Evolutionary conservation across 2,888 invertebrate genomes (phyloP).

Genomic region (Ormia ochracea): DNA sequence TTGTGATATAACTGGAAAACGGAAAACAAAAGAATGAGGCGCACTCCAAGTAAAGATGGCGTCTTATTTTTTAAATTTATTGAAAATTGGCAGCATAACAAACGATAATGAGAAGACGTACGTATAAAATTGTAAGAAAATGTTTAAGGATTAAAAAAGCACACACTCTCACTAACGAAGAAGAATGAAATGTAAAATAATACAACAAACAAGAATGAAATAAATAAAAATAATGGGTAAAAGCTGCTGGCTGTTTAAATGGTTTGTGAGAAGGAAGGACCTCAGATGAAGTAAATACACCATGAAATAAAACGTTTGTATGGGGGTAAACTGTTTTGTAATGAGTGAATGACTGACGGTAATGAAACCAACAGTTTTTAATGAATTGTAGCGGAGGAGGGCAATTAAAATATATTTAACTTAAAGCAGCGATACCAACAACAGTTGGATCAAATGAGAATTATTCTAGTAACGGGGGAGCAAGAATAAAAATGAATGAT

Average conservation of each 20-base stretch:
- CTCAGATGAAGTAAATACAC: neutral
- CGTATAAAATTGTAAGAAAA: constrained; percentile 49
- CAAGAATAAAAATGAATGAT: constrained; percentile 48
- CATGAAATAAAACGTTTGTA: neutral
- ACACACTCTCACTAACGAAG: neutral
- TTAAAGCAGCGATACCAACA: constrained; percentile 42
- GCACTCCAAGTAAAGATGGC: constrained; percentile 45
- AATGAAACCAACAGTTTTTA: constrained; percentile 57
- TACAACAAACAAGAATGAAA: constrained; percentile 68
- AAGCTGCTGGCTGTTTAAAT: constrained; percentile 17
- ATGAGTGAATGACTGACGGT: constrained; percentile 36
- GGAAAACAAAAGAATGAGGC: constrained; percentile 1
- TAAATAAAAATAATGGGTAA: constrained; percentile 71
- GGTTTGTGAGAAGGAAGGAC: constrained; percentile 5
- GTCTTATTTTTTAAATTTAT: constrained; percentile 63
- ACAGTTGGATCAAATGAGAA: constrained; percentile 44
- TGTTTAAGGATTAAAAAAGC: constrained; percentile 52
- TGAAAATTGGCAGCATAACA: constrained; percentile 64
- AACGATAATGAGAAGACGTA: constrained; percentile 56
- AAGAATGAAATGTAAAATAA: constrained; percentile 59
- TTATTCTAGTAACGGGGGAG: neutral
- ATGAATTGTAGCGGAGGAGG: constrained; percentile 58
- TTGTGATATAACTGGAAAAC: neutral
- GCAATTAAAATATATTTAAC: constrained; percentile 75
- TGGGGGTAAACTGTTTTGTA: constrained; percentile 45